Evolutionary conservation across 23 tunicate genomes (phyloP), one percentile per base, ranked within the genome.

Genomic region (Halocynthia roretzi): DNA sequence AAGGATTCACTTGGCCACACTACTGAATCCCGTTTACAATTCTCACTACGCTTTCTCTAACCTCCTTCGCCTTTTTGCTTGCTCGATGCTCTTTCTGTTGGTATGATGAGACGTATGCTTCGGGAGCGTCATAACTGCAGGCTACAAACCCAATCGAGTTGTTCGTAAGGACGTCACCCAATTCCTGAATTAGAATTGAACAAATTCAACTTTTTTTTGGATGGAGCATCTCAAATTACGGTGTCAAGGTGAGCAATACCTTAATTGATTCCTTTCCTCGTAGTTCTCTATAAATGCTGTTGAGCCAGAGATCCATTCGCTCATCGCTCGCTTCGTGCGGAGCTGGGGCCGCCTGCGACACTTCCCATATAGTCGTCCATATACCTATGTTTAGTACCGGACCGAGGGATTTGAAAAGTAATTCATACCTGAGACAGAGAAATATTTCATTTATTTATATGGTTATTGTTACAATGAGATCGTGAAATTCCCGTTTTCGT

Each of bases 341-440:
- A 18, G 98, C 98, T 19, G 98, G 98, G 0, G 80, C 90, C 7
- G 91, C 84, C 7, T 68, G 78, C 0, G 98, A 92, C 19, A 92
- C 98, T 60, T 86, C 98, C 85, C 87, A 82, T 7, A 92, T 83
- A 10, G 77, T 61, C 23, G 67, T 50, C 98, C 98, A 92, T 7
- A 51, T 51, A 8, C 80, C 98, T 5, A 80, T 51, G 19, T 82
- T 78, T 55, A 92, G 79, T 7, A 76, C 84, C 8, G 91, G 79
- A 6, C 98, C 98, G 7, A 86, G 19, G 53, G 56, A 18, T 21
- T 86, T 75, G 51, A 82, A 51, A 17, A 76, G 52, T 15, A 71
- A 23, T 60, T 83, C 76, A 69, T 76, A 52, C 40, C 93, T 87
- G 79, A n/a, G 17, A 60, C 17, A 60, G 17, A 1, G 17, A 60